These are phyloP conservation scores for Acanthurus leucopareius DNA, from an alignment of 2,797 vertebrate species.

Conservation along the genomic window DNA sequence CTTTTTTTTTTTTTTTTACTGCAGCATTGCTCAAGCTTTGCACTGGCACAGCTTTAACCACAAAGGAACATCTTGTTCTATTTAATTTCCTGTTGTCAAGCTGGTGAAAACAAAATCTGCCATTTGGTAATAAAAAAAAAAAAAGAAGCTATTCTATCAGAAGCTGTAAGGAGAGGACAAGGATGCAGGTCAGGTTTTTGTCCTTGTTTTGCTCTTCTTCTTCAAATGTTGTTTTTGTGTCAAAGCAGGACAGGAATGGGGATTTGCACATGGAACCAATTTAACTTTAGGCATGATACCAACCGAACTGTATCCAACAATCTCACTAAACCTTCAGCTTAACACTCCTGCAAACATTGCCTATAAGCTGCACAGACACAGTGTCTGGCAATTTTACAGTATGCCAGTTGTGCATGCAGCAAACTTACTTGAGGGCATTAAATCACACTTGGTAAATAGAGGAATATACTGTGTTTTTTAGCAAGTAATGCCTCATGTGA, in stretches of 20 bases:
- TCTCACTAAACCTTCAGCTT: constrained; percentile 15
- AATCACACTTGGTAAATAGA: neutral
- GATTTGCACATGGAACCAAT: constrained; percentile 14
- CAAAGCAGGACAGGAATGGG: constrained; percentile 14
- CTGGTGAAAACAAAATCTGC: neutral
- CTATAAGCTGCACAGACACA: constrained; percentile 3
- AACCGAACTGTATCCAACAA: constrained; percentile 14
- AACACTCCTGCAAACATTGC: neutral
- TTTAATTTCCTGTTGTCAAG: constrained; percentile 17
- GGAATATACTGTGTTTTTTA: neutral
- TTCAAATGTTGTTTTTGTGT: constrained; percentile 13
- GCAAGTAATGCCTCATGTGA: neutral
- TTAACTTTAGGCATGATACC: neutral
- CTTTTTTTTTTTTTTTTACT: neutral
- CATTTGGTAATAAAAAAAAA: neutral
- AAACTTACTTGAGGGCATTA: neutral
- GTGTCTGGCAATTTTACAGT: neutral
- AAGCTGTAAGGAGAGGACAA: neutral
- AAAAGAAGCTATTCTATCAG: neutral
- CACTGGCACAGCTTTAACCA: constrained; percentile 7
- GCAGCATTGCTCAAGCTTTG: neutral
- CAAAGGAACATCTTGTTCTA: neutral
- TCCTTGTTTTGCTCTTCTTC: neutral
- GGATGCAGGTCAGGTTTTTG: neutral
- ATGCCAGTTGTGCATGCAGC: neutral